Evolutionary conservation across 2,888 invertebrate genomes (phyloP).

Genomic region (Xanthorhoe spadicearia): DNA sequence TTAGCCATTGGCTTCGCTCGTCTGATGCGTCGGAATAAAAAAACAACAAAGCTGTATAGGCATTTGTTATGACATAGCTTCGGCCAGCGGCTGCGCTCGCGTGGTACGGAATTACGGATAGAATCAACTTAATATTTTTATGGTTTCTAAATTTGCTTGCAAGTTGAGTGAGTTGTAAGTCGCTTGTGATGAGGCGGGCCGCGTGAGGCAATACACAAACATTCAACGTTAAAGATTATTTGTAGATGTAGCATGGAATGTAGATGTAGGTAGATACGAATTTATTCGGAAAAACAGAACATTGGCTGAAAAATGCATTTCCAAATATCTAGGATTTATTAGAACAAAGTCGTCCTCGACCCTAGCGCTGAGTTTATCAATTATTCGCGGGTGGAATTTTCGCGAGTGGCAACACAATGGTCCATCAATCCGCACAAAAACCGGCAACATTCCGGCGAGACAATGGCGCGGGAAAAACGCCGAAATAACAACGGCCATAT

Average conservation of each 20-base stretch:
- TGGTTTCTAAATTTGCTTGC: neutral
- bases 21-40: neutral
- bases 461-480: constrained; percentile 55
- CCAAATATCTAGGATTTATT: neutral
- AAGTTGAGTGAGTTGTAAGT: neutral
- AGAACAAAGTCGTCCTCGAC: neutral
- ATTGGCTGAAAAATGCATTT: too few species aligned
- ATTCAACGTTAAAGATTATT: too few species aligned
- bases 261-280: too few species aligned
- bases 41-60: too few species aligned
- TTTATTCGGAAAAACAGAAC: too few species aligned
- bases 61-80: neutral
- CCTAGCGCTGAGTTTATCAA: constrained; percentile 62
- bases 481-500: constrained; percentile 30
- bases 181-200: too few species aligned
- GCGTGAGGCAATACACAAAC: too few species aligned
- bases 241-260: too few species aligned
- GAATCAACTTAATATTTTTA: neutral
- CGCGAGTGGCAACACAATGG: constrained; percentile 77
- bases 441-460: constrained; percentile 65
- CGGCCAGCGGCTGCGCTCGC: neutral
- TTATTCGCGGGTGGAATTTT: constrained; percentile 74
- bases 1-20: neutral
- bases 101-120: neutral
- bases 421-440: constrained; percentile 76